Evolutionary conservation across 2,113 vertebrate genomes (phyloP).

Genomic region (Haplotaxodon microlepis): DNA sequence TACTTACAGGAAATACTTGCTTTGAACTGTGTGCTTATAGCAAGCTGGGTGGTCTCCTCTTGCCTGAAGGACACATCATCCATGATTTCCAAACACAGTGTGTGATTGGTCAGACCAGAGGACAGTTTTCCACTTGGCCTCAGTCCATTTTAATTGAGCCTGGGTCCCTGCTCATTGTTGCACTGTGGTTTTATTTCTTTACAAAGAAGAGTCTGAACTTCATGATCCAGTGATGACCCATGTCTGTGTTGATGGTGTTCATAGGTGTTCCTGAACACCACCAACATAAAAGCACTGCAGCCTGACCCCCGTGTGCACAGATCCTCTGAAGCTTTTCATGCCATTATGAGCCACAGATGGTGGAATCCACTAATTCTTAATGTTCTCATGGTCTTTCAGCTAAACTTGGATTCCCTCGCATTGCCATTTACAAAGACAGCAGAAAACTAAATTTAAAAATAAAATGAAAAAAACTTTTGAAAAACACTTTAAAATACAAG

Average conservation of each 20-base stretch:
- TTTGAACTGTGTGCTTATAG: neutral
- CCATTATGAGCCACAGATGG: no score
- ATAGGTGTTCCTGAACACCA: neutral
- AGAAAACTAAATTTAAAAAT: neutral
- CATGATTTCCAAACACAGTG: neutral
- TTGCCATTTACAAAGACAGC: fast-evolving
- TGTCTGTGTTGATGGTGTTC: neutral
- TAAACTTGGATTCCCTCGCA: neutral
- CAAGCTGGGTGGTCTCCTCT: neutral
- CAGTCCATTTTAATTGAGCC: neutral
- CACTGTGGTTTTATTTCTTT: neutral
- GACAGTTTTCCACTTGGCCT: neutral
- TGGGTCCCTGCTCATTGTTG: neutral
- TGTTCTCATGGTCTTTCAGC: no score
- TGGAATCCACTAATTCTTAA: no score
- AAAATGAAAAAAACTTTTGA: neutral
- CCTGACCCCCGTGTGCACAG: no score
- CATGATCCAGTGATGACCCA: neutral
- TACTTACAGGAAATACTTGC: neutral
- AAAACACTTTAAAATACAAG: neutral
- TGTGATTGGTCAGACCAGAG: neutral
- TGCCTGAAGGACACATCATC: neutral
- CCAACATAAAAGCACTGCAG: no score
- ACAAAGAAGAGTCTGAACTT: neutral
- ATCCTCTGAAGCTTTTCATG: no score